Evolutionary conservation across 2,888 invertebrate genomes (phyloP).

Genomic region (Oxycera nigricornis): DNA sequence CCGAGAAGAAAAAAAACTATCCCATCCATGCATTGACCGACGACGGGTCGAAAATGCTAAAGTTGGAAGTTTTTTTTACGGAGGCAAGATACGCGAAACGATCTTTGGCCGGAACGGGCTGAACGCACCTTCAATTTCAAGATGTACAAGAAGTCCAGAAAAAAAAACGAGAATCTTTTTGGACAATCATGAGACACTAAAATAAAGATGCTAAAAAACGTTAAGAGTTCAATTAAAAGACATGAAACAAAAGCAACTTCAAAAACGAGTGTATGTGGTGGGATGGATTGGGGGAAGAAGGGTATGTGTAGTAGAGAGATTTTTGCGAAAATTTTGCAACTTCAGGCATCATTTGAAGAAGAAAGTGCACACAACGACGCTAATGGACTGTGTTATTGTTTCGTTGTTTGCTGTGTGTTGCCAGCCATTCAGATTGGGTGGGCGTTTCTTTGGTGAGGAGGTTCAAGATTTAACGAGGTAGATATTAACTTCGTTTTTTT

Average conservation of each 20-base stretch:
- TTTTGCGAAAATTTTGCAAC: background rate
- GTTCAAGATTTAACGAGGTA: no score
- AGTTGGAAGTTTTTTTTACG: background rate
- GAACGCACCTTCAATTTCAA: background rate
- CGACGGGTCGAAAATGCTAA: no score
- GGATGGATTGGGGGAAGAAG: background rate
- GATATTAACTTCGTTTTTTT: no score
- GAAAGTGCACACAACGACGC: no score
- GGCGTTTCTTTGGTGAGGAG: no score
- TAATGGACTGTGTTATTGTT: conserved; percentile 8
- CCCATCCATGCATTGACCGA: background rate
- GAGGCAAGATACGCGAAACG: background rate
- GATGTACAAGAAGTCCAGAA: background rate
- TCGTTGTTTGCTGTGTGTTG: background rate
- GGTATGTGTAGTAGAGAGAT: no score
- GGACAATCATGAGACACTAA: background rate
- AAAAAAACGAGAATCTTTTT: background rate
- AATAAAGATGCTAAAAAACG: background rate
- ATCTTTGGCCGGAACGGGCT: background rate
- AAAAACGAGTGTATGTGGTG: no score
- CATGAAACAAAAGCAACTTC: no score
- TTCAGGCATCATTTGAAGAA: background rate
- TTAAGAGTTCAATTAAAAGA: background rate
- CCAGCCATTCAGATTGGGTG: no score
- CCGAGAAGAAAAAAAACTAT: background rate